Evolutionary conservation across 2,888 invertebrate species (phyloP), one percentile per base, ranked within the genome.

Genomic region (Polylopha cassiicola): DNA sequence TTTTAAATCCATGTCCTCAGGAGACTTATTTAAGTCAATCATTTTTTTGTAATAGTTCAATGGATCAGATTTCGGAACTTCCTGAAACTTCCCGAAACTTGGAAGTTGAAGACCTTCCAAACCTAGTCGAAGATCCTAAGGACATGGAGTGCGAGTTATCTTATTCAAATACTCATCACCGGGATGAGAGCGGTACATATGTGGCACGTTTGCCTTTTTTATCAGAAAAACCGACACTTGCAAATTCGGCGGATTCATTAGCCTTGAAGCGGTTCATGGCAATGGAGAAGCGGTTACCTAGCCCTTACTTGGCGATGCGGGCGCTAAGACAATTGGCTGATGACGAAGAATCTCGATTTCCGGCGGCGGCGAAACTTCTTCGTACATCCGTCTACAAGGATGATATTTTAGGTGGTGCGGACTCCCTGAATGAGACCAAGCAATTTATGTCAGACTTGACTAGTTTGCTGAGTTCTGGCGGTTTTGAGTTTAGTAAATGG

Each of bases 401-500:
- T 22, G 22, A 22, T n/a, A 22, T 22, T 5, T 8, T 22, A 5
- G 22, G 22, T 2, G 22, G 22, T 3, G 22, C 22, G 8, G 22
- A 22, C 22, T 3, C 22, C 10, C 22, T 5, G 2, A n/a, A 1
- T 4, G 22, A 22, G 4, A 10, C 22, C 2, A 22, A 4, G 2
- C 22, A 3, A 5, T 8, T 22, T 8, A 22, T 9, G n/a, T 10
- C 4, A 10, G 10, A 22, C 1, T 2, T 28, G 16, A 28, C 28
- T 4, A 17, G 17, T 6, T 28, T 28, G 10, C 28, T 28, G 10
- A 15, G 9, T 17, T 28, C 17, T 8, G 28, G 28, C 17, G 28
- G 28, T 15, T 28, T 28, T n/a, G 17, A 28, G 28, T 15, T 28
- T 5, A 28, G 16, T 28, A 28, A 28, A n/a, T 28, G 28, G 28